A percentile compares a stretch with the other conserved stretches of the same genome.
phyloP scores from a whole-genome alignment of 2,888 invertebrate genomes.

The Stenurella melanura region DNA sequence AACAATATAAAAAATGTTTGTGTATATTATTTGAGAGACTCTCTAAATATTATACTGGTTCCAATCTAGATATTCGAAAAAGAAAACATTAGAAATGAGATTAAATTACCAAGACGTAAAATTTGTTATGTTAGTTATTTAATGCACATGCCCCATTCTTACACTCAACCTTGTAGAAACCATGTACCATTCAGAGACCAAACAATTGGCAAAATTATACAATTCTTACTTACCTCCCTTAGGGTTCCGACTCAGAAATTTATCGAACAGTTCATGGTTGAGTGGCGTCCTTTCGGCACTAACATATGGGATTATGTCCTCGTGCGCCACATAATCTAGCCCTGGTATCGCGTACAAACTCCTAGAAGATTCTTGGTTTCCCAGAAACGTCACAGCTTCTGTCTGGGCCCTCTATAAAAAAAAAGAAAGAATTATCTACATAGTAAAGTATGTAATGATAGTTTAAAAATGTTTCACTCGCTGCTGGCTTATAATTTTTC shows the following conservation, averaged over 20 bases:
- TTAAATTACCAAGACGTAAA: no score
- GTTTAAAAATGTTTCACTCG: background rate
- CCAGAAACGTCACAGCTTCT: constrained; percentile 97
- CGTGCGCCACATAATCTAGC: constrained; percentile 97
- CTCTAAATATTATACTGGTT: no score
- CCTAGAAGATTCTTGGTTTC: constrained; percentile 95
- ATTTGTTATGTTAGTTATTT: no score
- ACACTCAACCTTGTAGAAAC: no score
- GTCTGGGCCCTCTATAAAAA: constrained; percentile 92
- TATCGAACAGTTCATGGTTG: constrained; percentile 97
- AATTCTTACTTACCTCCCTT: constrained; percentile 80
- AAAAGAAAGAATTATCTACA: background rate
- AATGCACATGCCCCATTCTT: no score
- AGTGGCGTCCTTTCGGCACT: constrained; percentile 92
- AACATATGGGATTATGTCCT: constrained; percentile 96
- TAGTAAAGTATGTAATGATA: no score
- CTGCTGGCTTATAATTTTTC: no score
- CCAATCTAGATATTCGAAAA: no score
- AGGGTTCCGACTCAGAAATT: constrained; percentile 89
- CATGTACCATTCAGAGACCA: background rate
- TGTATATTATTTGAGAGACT: no score
- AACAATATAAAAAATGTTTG: no score
- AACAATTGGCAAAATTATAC: background rate
- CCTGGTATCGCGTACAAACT: constrained; percentile 98
- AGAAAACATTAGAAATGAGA: no score